Conservation (phyloP, 2,888 invertebrate genomes). For the Micoletzkya japonica region DNA sequence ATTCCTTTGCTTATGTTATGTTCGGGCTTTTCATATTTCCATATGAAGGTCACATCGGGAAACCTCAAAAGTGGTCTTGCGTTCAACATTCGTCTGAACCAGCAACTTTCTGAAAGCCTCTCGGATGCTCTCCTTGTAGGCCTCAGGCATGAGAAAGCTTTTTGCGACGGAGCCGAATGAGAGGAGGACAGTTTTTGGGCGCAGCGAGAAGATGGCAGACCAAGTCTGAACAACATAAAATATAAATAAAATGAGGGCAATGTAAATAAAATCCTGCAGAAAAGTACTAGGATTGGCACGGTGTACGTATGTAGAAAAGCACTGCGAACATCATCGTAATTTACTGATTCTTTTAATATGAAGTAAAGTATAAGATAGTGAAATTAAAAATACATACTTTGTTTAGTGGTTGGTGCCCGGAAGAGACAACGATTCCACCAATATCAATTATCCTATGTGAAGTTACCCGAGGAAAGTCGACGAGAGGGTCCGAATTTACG, state of each 20-base stretch:
- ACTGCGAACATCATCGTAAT: too few species aligned
- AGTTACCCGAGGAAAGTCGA: slow-evolving; percentile 18
- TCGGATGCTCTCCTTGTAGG: slow-evolving; percentile 33
- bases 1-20: slow-evolving; percentile 25
- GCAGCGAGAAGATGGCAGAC: slow-evolving; percentile 14
- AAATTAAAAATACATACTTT: neutral
- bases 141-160: slow-evolving; percentile 16
- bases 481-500: slow-evolving; percentile 25
- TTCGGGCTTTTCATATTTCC: slow-evolving; percentile 28
- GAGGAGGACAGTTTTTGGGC: slow-evolving; percentile 5
- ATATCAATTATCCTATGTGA: slow-evolving; percentile 26
- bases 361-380: neutral
- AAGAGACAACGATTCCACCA: slow-evolving; percentile 23
- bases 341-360: neutral
- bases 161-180: slow-evolving; percentile 22
- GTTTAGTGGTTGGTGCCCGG: slow-evolving; percentile 13
- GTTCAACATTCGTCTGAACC: too few species aligned
- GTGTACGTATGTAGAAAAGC: too few species aligned
- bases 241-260: too few species aligned
- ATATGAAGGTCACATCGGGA: slow-evolving; percentile 27
- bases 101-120: slow-evolving; percentile 34
- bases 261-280: too few species aligned
- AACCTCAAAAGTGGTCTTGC: neutral
- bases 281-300: too few species aligned
- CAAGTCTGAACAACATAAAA: slow-evolving; percentile 9